Base-by-base conservation (phyloP, 2,888 invertebrate genomes). In the Nebria brevicollis region DNA sequence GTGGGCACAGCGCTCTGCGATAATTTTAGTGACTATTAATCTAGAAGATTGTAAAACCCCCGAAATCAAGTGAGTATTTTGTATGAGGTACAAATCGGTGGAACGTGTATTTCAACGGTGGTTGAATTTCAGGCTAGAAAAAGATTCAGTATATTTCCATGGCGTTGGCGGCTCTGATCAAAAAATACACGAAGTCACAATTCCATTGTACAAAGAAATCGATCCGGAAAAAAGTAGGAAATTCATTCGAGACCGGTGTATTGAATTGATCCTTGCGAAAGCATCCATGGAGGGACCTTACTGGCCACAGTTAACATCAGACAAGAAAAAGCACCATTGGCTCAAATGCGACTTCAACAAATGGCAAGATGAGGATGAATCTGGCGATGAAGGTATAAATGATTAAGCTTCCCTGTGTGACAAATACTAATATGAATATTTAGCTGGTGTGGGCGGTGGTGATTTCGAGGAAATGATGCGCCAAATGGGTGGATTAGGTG, bases 291-390 rank as follows among this genome's bases (percentile, higher is more conserved):
- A 91, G 75, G 95, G 94, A 82, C 92, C 95, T 0, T 98, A 94
- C 89, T 98, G 98, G 98, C 94, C 97, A 77, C 91, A 95, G 84
- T 90, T 98, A 85, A 95, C 96, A 81, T 95, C 95, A 88, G 96
- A 96, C 86, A 95, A 89, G 84, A 94, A 94, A 89, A 98, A 98
- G 90, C 94, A 94, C 85, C 98, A 98, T 89, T 98, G 98, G 94
- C 92, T 99, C 85, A 98, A 98, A 91, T 95, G 98, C 86, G 98
- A 99, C 88, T 99, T 99, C 89, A 96, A 97, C 88, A 98, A 98
- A 90, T 99, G 98, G 98, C 94, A 94, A 90, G 98, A 98, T 90
- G 98, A 99, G 90, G 97, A 97, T 87, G 98, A 98, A 83, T 96
- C 95, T 78, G 96, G 95, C 10, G 95, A 95, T 85, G 97, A 96